Conservation (phyloP, 2,113 vertebrate species). For the Anolis carolinensis region DNA sequence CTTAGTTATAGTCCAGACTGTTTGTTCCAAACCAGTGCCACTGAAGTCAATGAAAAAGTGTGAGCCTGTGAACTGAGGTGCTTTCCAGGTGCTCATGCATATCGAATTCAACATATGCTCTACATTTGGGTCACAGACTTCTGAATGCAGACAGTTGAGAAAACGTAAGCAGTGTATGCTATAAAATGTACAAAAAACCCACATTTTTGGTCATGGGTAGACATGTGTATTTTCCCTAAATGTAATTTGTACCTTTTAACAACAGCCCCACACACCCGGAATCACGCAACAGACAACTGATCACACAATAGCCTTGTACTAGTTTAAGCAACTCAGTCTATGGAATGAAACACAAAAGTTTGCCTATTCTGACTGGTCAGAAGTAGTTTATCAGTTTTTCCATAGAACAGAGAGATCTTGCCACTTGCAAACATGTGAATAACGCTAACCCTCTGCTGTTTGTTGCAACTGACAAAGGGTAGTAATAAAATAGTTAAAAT, state of each 20-base stretch:
- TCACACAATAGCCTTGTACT: neutral
- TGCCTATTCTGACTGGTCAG: neutral
- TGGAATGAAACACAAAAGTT: neutral
- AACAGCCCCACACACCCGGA: neutral
- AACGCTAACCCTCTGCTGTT: no score
- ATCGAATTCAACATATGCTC: neutral
- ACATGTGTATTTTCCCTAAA: neutral
- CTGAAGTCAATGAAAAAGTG: neutral
- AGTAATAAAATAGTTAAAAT: neutral
- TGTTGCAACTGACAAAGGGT: neutral
- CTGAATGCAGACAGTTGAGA: neutral
- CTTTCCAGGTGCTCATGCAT: rapidly evolving
- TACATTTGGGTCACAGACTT: rapidly evolving
- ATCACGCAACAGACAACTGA: conserved; percentile 2
- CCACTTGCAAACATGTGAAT: neutral
- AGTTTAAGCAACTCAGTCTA: neutral
- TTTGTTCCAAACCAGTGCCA: neutral
- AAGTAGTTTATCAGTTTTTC: neutral
- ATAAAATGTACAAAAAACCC: no score
- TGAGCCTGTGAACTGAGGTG: neutral
- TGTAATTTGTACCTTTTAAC: neutral
- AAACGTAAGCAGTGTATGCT: neutral
- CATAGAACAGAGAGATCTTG: neutral
- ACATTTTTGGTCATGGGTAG: neutral
- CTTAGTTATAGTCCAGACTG: neutral